Base-by-base conservation (phyloP, 2,113 vertebrate species). In the Perccottus glenii region DNA sequence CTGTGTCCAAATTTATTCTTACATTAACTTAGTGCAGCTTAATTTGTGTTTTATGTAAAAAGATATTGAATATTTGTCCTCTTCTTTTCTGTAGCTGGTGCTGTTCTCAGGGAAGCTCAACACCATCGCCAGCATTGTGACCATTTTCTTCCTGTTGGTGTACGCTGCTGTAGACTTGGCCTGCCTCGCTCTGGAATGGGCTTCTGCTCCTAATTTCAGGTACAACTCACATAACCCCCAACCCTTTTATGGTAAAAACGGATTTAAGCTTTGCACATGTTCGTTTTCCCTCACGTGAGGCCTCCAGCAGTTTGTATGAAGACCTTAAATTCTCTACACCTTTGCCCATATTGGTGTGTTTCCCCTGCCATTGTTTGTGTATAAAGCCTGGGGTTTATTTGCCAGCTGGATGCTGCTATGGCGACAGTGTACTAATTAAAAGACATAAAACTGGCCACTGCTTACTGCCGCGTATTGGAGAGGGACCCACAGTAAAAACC, bases 141-240 rank as follows among this genome's bases (percentile, higher is more conserved):
- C 95, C 75, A 96, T 95, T 67, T 96, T 95, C 91, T 97, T 97
- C 86, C 91, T 97, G 57, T 47, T 97, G 87, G 95, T 96, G 58
- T 97, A 97, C 0, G 95, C 96, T 2, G 94, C 94, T 0, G 94
- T 97, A 74, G 95, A 96, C 59, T 75, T 97, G 87, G 96, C 95
- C 64, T 96, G 94, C 65, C 90, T 97, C 3, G 95, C 95, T 9
- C 79, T 97, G 56, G 95, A 97, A 59, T 97, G 96, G 96, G 95
- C 95, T 1, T 96, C 95, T 0, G 95, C 96, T n/a, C 96, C 95
- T 9, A 96, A 95, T 79, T 94, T 95, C 92, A 93, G 90, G 90
- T 88, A 85, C 16, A 11, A 33, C 58, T n/a, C 40, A 15, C 35
- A 27, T 5, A 62, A 47, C 55, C 48, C 52, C 58, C 48, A 59